Conservation (phyloP, 2,797 vertebrate genomes). For the Enteromius anoplus region DNA sequence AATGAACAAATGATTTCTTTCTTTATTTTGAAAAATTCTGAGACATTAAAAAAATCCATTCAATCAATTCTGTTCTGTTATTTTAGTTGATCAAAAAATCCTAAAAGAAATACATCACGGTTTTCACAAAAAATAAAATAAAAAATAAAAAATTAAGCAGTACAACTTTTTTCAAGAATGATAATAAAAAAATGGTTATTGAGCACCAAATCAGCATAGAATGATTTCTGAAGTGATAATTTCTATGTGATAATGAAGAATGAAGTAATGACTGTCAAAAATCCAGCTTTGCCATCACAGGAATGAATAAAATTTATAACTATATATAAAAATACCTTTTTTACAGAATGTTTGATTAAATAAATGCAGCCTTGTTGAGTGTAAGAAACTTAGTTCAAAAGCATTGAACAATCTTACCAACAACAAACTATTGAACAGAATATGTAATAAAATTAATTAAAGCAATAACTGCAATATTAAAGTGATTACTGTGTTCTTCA, state of each 20-base stretch:
- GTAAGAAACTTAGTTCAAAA: background rate
- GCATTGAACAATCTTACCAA: background rate
- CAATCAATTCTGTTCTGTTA: background rate
- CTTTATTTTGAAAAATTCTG: background rate
- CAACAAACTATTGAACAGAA: background rate
- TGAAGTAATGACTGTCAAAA: background rate
- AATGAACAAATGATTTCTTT: background rate
- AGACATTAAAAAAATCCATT: background rate
- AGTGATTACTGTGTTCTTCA: conserved; percentile 64
- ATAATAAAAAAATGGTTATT: background rate
- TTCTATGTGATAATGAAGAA: background rate
- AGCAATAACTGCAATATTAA: background rate
- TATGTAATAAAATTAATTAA: background rate
- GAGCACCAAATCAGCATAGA: background rate
- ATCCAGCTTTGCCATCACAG: background rate
- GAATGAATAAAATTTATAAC: background rate
- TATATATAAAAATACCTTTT: background rate
- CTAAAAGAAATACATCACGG: background rate
- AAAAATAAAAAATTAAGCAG: background rate
- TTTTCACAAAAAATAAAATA: background rate
- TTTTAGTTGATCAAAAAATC: background rate
- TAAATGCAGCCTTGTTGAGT: background rate
- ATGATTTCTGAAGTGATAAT: background rate
- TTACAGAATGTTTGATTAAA: background rate
- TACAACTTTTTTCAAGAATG: background rate